A percentile compares a stretch with the other conserved stretches of the same genome.
phyloP scores from a whole-genome alignment of 2,888 invertebrate species.

The Eumerus sabulonum region DNA sequence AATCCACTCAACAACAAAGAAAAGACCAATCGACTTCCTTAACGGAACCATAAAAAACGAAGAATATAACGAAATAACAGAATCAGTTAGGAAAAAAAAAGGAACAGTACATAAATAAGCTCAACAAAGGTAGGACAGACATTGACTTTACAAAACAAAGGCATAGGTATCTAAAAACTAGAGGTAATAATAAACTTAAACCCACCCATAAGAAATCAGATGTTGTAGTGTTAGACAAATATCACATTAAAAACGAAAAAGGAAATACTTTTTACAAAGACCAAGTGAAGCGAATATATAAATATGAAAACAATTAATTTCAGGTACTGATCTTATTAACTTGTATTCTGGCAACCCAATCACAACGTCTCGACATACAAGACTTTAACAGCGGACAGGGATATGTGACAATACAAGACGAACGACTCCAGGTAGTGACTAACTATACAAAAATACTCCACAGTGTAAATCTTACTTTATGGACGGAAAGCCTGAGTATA shows the following conservation, averaged over 20 bases:
- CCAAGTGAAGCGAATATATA: slow-evolving; percentile 14
- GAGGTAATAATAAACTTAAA: slow-evolving; percentile 23
- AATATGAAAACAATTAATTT: slow-evolving; percentile 22
- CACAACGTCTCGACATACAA: slow-evolving; percentile 21
- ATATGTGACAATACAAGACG: slow-evolving; percentile 16
- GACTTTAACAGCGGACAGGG: slow-evolving; percentile 18
- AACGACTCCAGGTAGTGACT: slow-evolving; percentile 2
- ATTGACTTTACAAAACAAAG: slow-evolving; percentile 17
- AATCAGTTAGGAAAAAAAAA: slow-evolving; percentile 19
- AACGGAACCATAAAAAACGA: slow-evolving; percentile 4
- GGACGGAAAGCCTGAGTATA: slow-evolving; percentile 10
- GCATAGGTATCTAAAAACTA: slow-evolving; percentile 17
- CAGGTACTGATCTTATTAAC: slow-evolving; percentile 12
- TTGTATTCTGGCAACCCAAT: slow-evolving; percentile 2
- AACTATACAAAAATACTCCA: slow-evolving; percentile 29
- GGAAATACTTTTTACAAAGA: slow-evolving; percentile 25
- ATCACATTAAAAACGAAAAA: slow-evolving; percentile 11
- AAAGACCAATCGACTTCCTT: slow-evolving; percentile 22
- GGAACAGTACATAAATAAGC: slow-evolving; percentile 15
- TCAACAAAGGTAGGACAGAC: slow-evolving; percentile 7
- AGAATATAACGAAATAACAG: too few species aligned
- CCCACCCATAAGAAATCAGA: slow-evolving; percentile 15
- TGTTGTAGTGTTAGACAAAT: neutral
- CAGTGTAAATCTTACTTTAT: slow-evolving; percentile 4
- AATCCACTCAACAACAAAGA: slow-evolving; percentile 30